Evolutionary conservation across 2,888 invertebrate species (phyloP).

Genomic region (Operophtera brumata): DNA sequence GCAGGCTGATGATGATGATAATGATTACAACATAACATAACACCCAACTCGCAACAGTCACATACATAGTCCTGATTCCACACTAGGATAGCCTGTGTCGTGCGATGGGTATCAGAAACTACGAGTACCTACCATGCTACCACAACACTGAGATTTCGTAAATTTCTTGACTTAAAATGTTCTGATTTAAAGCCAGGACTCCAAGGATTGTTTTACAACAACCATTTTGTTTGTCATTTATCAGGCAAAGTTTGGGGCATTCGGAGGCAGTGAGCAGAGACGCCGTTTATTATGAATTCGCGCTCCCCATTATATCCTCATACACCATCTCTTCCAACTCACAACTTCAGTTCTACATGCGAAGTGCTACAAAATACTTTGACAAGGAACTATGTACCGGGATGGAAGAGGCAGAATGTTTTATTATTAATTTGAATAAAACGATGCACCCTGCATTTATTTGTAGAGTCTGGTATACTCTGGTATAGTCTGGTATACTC

Average conservation of each 20-base stretch:
- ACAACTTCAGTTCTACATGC: conserved; percentile 44
- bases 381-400: conserved; percentile 21
- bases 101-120: no score
- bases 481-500: no score
- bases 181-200: not conserved
- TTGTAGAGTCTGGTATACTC: no score
- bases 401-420: not conserved
- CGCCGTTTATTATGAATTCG: conserved; percentile 41
- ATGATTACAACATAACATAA: no score
- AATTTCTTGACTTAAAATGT: no score
- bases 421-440: not conserved
- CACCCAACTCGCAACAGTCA: no score
- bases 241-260: conserved; percentile 22
- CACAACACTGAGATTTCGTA: no score
- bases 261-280: conserved; percentile 19
- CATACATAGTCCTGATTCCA: no score
- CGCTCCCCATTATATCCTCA: conserved; percentile 47
- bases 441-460: not conserved
- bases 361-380: conserved; percentile 48
- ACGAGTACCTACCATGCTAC: no score
- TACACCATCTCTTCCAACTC: conserved; percentile 47
- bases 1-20: no score
- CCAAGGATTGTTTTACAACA: not conserved
- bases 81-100: no score
- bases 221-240: conserved; percentile 10